Base-by-base conservation (phyloP, 2,888 invertebrate species). In the Pediacus dermestoides region DNA sequence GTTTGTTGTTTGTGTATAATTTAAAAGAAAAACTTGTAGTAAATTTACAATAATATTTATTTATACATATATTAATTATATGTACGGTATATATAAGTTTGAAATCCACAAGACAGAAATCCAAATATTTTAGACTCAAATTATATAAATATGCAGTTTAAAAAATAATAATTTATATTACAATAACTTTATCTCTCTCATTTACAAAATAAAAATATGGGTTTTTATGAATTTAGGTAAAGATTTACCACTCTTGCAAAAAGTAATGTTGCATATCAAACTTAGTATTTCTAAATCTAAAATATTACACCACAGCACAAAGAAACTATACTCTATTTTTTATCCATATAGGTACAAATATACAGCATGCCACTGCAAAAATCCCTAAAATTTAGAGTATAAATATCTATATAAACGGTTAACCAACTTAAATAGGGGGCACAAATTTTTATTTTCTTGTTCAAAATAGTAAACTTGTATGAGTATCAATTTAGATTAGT, bases 281-380 rank as follows among this genome's bases (percentile, higher is more conserved):
- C 63, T 63, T 61, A 62, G 60, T 65, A 60, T 57, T 60, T 63
- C 53, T 58, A 58, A 61, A 58, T 66, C 67, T 69, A 68, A 67
- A 66, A 63, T 66, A 66, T 67, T 70, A 70, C 70, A 70, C 70
- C 70, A 70, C 70, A 70, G 70, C 70, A 70, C 70, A 70, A 70
- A 67, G 64, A 70, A 62, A 53, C 68, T 70, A 70, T 67, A 63
- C 58, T 62, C 66, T 69, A 68, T 28, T 52, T 64, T 60, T 65
- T 67, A 69, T 69, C 68, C 68, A 69, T 68, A 70, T 70, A 70
- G 70, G 67, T 68, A 70, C 68, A 70, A 70, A 69, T 70, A 67
- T 70, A 70, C 69, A 68, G 64, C 61, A 64, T 62, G 63, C 60
- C 58, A 66, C 64, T 64, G 63, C 62, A 64, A 63, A 55, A 50